Base-by-base conservation (phyloP, 2,797 vertebrate genomes). In the Mus caroli region DNA sequence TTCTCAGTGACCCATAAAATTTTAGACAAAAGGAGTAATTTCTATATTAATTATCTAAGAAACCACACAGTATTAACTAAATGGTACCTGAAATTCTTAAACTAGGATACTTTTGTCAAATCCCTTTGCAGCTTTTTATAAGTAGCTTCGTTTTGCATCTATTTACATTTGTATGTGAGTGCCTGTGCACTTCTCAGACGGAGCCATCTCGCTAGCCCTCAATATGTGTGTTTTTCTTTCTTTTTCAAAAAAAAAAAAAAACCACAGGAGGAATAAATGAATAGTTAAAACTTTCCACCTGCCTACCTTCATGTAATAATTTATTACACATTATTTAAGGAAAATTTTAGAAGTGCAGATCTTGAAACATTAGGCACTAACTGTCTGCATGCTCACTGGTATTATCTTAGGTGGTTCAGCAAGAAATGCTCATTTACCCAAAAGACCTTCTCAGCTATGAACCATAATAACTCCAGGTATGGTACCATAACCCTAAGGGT, bases 361-460 rank as follows among this genome's bases (percentile, higher is more conserved):
- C 8, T 92, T 95, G 58, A 31, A 67, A 73, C 0, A 88, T 8
- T n/a, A 67, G 8, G 15, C 37, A 40, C 4, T 93, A 91, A 73
- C 31, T 88, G 31, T 4, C 54, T 28, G 50, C 69, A 62, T 13
- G 13, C 56, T 84, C 58, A 58, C 0, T 64, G 58, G 79, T 6
- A 60, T 84, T 5, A 15, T 79, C n/a, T 86, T 78, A 19, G 19
- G 11, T 86, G 26, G 94, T 96, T 96, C 26, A 91, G 92, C 94
- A 92, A 19, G 20, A 54, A 56, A 58, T 56, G 52, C 10, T n/a
- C 22, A 54, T 17, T 12, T 40, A 40, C 2, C 2, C 79, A 82
- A 14, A 26, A 58, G n/a, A 3, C 79, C 3, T 82, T 40, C 79
- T 28, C 13, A 60, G 79, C n/a, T 82, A 37, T 58, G 54, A 28